Base-by-base conservation (phyloP, 2,888 invertebrate species). In the Uropetala carovei region DNA sequence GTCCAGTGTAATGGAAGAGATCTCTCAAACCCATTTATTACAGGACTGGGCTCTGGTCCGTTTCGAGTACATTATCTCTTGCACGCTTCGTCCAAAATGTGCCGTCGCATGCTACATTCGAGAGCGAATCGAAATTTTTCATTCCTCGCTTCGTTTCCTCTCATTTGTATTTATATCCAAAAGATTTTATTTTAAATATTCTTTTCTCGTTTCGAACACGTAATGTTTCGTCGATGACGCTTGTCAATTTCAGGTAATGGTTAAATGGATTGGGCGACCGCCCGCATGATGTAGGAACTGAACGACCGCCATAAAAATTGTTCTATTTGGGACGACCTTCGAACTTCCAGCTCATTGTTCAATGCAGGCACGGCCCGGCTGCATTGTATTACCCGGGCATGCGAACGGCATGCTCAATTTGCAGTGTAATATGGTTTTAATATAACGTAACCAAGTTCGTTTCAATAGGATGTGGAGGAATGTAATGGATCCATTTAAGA, bases 61-160 rank as follows among this genome's bases (percentile, higher is more conserved):
- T 60, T 11, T 4, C 56, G 56, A 57, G 57, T 13, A 18, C 56
- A 56, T 56, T 83, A 83, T 83, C 83, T 57, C 83, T 56, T 83
- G 83, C 83, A 83, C 56, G 83, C 83, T 83, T 57, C 18, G 83
- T 18, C 57, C 83, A 43, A 57, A 83, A 83, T 83, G 56, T 83
- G 83, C 57, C 83, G n/a, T 83, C 57, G 83, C 83, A 7, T 56
- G 57, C 43, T 56, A 43, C 83, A 83, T 83, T 83, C 57, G 56
- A 83, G 83, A n/a, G 57, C 43, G 57, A 57, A 43, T 43, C 56
- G 56, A 57, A n/a, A 83, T 83, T 83, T 57, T 83, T 83, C 83
- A 83, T 83, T n/a, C 56, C 56, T 57, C 57, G 57, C 43, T 57
- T 43, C 14, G 83, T 83, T 83, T 83, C 83, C 56, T 83, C 83